A percentile compares a stretch with the other conserved stretches of the same genome.
These are phyloP conservation scores for Alosa sapidissima DNA, from an alignment of 2,797 vertebrate genomes.

Conservation along the genomic window DNA sequence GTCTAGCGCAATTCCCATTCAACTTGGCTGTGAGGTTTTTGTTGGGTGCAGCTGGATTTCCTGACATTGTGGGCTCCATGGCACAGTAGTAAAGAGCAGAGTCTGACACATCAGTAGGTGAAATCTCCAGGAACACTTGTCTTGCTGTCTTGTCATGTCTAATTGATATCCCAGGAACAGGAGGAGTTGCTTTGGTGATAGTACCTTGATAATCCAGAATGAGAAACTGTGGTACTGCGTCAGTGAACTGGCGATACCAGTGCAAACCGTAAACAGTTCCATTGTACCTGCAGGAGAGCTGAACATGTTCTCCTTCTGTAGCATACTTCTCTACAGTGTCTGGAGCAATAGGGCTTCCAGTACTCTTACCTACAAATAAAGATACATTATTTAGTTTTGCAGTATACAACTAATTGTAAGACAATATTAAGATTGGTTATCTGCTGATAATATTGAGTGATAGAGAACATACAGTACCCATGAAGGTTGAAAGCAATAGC, in stretches of 20 bases:
- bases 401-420: too few species aligned
- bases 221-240: not conserved
- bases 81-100: not conserved
- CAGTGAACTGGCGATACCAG: not conserved
- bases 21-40: too few species aligned
- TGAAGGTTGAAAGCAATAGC: too few species aligned
- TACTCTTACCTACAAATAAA: not conserved
- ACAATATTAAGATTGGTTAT: too few species aligned
- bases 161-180: not conserved
- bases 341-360: not conserved
- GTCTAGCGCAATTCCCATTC: too few species aligned
- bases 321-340: slow-evolving; percentile 32
- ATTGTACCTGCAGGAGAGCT: slow-evolving; percentile 17
- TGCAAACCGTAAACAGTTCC: not conserved
- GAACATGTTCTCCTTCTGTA: slow-evolving; percentile 21
- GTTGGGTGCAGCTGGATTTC: not conserved
- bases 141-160: not conserved
- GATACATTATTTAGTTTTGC: too few species aligned
- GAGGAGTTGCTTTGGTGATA: too few species aligned
- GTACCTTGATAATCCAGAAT: not conserved
- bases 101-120: not conserved
- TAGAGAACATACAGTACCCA: not conserved
- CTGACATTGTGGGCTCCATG: too few species aligned
- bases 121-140: not conserved
- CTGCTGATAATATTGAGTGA: too few species aligned